phyloP scores from a whole-genome alignment of 2,797 vertebrate genomes.

The Mus caroli region DNA sequence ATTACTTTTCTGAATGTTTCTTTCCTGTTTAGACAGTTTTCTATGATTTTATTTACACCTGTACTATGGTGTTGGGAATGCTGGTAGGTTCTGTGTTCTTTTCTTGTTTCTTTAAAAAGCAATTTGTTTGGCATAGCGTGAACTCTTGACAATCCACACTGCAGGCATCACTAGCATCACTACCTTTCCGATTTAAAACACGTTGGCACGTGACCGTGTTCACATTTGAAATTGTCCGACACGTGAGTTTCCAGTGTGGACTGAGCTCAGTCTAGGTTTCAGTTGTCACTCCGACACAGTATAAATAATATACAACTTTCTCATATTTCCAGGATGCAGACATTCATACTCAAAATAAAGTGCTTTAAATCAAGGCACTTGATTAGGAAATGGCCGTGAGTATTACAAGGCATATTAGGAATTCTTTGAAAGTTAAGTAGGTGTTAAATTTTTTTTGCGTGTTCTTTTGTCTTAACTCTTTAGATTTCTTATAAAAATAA shows the following conservation, averaged over 20 bases:
- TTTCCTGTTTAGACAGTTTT: background rate
- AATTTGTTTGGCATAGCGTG: background rate
- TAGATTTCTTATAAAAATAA: background rate
- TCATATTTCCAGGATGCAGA: background rate
- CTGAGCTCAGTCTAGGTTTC: background rate
- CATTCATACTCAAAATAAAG: background rate
- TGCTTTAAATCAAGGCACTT: background rate
- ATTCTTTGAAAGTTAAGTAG: constrained; percentile 29
- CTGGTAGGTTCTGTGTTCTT: background rate
- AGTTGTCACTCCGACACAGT: background rate
- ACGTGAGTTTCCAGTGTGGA: background rate
- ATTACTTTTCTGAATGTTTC: constrained; percentile 5
- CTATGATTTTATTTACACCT: background rate
- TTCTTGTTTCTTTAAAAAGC: constrained; percentile 40
- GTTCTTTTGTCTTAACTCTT: background rate
- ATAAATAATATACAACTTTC: background rate
- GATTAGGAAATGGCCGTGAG: background rate
- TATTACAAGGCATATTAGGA: background rate
- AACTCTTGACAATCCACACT: background rate
- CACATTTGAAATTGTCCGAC: background rate
- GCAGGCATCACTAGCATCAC: background rate
- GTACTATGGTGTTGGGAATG: background rate
- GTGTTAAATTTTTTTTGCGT: background rate
- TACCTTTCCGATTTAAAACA: background rate
- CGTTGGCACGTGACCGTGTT: background rate